Evolutionary conservation across 2,113 vertebrate species (phyloP), one percentile per base, ranked within the genome.

Genomic region (Zosterops japonicus): DNA sequence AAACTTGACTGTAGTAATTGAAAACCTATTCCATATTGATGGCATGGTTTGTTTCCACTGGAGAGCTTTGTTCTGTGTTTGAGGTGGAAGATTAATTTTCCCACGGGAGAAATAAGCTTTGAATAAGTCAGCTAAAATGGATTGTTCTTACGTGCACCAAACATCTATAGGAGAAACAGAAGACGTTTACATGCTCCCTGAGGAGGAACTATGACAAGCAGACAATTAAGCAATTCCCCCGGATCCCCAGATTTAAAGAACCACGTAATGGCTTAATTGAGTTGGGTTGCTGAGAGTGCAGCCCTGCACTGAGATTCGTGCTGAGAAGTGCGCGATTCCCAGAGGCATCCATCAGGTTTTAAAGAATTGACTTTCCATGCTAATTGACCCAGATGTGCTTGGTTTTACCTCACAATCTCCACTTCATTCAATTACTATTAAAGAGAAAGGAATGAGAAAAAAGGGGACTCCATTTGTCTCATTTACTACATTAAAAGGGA

Each of bases 241-340:
- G 0, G 55, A 94, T 87, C 77, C 83, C 42, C 83, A 95, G 91
- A 84, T 89, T 94, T 97, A 96, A 96, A 97, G 93, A 95, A 61
- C 93, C 93, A 96, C 88, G 94, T 96, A 96, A 96, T 94, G 88
- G 90, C 96, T 96, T 97, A 96, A 96, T 97, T 97, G 95, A 96
- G 94, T 96, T 84, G 87, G 83, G 95, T 87, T 87, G 83, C 94
- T 93, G 94, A 93, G 95, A 94, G 91, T 87, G 89, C 42, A 3
- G 94, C 29, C 1, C 92, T 95, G 91, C 3, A 3, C 92, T 92
- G 88, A 87, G 93, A 63, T 94, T 94, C 91, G 81, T 97, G 95
- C 96, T 96, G 96, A 94, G 96, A 95, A 94, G 94, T 59, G 94
- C 0, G 0, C 23, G 9, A 96, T 97, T 97, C 95, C 96, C 96